A percentile compares a stretch with the other conserved stretches of the same genome.
Evolutionary conservation across 2,113 vertebrate species (phyloP).

Genomic region (Benitochromis conjunctus): DNA sequence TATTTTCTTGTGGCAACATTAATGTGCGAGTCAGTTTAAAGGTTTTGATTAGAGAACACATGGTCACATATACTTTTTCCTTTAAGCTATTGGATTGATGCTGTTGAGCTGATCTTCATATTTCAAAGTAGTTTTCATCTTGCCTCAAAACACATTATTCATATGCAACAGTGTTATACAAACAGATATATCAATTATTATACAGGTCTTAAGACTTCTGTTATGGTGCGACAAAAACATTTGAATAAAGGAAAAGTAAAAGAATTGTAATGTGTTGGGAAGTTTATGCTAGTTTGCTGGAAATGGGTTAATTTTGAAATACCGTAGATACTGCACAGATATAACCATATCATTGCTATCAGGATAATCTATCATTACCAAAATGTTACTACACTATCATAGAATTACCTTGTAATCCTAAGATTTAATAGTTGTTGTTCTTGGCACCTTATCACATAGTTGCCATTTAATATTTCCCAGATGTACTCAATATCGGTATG

Average conservation of each 20-base stretch:
- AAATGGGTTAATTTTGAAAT: neutral
- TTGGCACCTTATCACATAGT: neutral
- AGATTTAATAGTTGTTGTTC: too few relatives aligned
- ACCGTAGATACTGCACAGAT: neutral
- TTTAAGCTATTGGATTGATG: neutral
- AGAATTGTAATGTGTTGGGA: neutral
- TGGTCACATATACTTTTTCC: neutral
- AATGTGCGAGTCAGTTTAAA: neutral
- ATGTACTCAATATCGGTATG: neutral
- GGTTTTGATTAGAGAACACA: neutral
- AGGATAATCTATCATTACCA: neutral
- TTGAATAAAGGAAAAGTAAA: neutral
- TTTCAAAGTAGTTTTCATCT: neutral
- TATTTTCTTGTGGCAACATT: neutral
- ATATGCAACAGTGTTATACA: neutral
- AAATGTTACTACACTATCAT: neutral
- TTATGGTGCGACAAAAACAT: neutral
- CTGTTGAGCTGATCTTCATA: neutral
- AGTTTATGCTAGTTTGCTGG: neutral
- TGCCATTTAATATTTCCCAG: neutral
- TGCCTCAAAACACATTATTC: neutral
- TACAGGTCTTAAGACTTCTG: neutral
- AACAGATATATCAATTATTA: neutral
- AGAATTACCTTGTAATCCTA: neutral
- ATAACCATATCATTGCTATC: neutral